Evolutionary conservation across 2,113 vertebrate species (phyloP).

Genomic region (Petaurus breviceps): DNA sequence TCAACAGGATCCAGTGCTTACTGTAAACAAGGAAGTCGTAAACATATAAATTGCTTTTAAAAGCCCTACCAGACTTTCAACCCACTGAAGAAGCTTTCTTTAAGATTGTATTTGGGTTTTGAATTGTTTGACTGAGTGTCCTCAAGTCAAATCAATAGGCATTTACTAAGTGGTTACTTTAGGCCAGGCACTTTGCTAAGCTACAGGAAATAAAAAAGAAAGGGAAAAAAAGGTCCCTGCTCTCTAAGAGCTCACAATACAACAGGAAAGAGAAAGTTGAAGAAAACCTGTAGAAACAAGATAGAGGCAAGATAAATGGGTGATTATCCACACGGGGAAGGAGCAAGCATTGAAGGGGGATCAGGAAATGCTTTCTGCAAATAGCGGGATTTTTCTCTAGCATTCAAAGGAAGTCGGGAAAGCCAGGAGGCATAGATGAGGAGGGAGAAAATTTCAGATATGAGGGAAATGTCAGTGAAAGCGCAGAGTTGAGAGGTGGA

Average conservation of each 20-base stretch:
- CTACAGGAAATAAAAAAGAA: background rate
- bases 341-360: background rate
- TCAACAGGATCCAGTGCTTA: constrained; percentile 37
- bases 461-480: background rate
- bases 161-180: background rate
- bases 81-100: constrained; percentile 34
- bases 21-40: constrained; percentile 41
- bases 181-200: background rate
- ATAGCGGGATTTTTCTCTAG: background rate
- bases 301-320: background rate
- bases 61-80: constrained; percentile 55
- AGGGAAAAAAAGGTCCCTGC: background rate
- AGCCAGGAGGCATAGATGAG: background rate
- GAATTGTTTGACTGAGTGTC: constrained; percentile 1
- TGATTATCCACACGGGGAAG: background rate
- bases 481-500: background rate
- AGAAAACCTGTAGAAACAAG: background rate
- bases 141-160: background rate
- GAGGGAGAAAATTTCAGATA: background rate
- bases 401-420: background rate
- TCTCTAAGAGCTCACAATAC: background rate
- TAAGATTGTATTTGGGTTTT: background rate
- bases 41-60: constrained; percentile 52
- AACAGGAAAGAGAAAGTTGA: background rate
- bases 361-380: background rate